Base-by-base conservation (phyloP, 2,888 invertebrate genomes). In the Drosophila mettleri region DNA sequence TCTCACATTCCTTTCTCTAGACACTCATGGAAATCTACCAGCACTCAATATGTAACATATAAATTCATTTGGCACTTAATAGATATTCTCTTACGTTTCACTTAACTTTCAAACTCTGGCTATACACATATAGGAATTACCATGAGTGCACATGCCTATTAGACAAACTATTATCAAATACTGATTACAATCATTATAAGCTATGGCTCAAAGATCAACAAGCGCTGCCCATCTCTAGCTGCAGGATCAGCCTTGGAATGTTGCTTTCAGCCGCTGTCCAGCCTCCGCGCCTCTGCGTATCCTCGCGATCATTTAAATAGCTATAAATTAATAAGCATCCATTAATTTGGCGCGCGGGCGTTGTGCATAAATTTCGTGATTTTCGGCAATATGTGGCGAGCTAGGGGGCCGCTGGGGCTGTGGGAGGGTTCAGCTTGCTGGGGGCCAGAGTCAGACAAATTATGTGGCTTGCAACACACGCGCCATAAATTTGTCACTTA, bases 401-500 rank as follows among this genome's bases (percentile, higher is more conserved):
- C 41, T 45, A 34, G 33, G 34, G 48, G 43, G 27, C 8, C 3
- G 14, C 1, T 8, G 48, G 38, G 38, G 41, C 20, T 24, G 34
- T 20, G 43, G 20, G n/a, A 14, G 29, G 31, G 36, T 29, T 18
- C 51, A 38, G 41, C 57, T 48, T 31, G 64, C 62, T 49, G 49
- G 63, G 78, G 73, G 63, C 75, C 86, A 81, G 75, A 80, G 65
- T 75, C 86, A 85, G 83, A 83, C 83, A 83, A 83, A 83, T 83
- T 83, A 86, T 86, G 86, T 83, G 84, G 83, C 79, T 83, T 86
- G 81, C 85, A 74, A 83, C 81, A 87, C 84, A 87, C 84, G 86
- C 84, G 87, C 86, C 85, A 85, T 85, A 85, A 85, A 85, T 85
- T 85, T 85, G 84, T 85, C 84, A 85, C 87, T 85, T 85, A 85